Percentiles rank a stretch among this genome's conserved stretches.
phyloP scores from a whole-genome alignment of 2,888 invertebrate species.

The Coronaproctus castanopsis region DNA sequence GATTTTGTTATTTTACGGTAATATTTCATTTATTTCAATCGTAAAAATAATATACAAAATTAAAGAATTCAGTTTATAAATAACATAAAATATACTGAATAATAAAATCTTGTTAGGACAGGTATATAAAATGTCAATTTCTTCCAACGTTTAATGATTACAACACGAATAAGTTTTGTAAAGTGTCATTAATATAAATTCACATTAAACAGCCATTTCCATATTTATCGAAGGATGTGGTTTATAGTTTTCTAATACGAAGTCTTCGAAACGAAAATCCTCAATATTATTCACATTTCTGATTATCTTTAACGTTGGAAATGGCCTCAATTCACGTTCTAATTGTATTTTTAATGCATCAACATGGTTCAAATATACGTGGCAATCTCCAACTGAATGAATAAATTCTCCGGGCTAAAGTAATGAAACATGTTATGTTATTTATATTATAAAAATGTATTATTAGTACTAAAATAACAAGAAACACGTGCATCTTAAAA shows the following conservation, averaged over 20 bases:
- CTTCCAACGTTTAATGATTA: no score
- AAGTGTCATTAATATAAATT: no score
- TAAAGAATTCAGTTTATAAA: no score
- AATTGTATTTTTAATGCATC: slow-evolving; percentile 64
- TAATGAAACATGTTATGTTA: slow-evolving; percentile 16
- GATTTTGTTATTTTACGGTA: no score
- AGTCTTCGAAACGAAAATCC: slow-evolving; percentile 70
- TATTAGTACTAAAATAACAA: neutral
- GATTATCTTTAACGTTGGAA: slow-evolving; percentile 60
- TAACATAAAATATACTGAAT: no score
- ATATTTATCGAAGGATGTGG: slow-evolving; percentile 78
- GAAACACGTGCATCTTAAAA: neutral
- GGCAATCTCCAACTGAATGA: slow-evolving; percentile 86
- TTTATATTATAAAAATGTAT: slow-evolving; percentile 1
- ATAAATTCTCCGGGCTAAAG: slow-evolving; percentile 75
- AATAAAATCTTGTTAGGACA: no score
- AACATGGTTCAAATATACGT: slow-evolving; percentile 79
- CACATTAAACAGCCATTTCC: slow-evolving; percentile 69
- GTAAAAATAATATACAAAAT: no score
- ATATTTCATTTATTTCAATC: no score
- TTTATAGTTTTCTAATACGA: slow-evolving; percentile 60
- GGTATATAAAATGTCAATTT: no score
- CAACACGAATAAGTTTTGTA: no score
- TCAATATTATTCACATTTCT: slow-evolving; percentile 56
- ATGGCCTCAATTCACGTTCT: slow-evolving; percentile 51